A percentile compares a stretch with the other conserved stretches of the same genome.
Evolutionary conservation across 1,140 invertebrate species (phyloP).

Genomic region (Sogatella furcifera): DNA sequence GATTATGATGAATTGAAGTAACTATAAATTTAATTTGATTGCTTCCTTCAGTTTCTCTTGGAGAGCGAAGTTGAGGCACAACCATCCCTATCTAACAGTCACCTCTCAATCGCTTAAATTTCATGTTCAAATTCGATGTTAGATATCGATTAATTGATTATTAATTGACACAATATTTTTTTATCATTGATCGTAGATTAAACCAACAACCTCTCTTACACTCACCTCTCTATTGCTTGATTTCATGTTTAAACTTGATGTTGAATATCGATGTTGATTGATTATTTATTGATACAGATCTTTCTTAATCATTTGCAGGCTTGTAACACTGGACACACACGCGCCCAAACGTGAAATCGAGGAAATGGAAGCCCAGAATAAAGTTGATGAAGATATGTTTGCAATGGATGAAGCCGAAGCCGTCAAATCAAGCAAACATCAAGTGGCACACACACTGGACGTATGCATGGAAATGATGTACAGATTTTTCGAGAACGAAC

Average conservation of each 20-base stretch:
- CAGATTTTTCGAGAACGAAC: conserved; percentile 41
- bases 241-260: too few species aligned
- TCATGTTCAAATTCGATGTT: too few species aligned
- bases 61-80: too few species aligned
- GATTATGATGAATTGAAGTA: too few species aligned
- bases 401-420: conserved; percentile 36
- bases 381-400: conserved; percentile 35
- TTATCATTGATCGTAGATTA: too few species aligned
- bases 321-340: conserved; percentile 56
- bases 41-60: too few species aligned
- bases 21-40: too few species aligned
- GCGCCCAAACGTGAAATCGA: conserved; percentile 43
- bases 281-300: not conserved
- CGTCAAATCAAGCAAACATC: conserved; percentile 29
- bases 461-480: conserved; percentile 49
- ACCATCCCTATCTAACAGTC: too few species aligned
- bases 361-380: conserved; percentile 28
- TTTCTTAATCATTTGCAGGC: conserved; percentile 33
- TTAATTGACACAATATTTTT: conserved; percentile 1
- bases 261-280: not conserved
- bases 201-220: too few species aligned
- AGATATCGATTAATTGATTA: not conserved
- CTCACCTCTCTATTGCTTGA: too few species aligned
- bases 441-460: conserved; percentile 49
- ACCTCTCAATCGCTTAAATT: too few species aligned